These are phyloP conservation scores for Anastrepha ludens DNA, from an alignment of 1,140 invertebrate genomes.

Conservation along the genomic window DNA sequence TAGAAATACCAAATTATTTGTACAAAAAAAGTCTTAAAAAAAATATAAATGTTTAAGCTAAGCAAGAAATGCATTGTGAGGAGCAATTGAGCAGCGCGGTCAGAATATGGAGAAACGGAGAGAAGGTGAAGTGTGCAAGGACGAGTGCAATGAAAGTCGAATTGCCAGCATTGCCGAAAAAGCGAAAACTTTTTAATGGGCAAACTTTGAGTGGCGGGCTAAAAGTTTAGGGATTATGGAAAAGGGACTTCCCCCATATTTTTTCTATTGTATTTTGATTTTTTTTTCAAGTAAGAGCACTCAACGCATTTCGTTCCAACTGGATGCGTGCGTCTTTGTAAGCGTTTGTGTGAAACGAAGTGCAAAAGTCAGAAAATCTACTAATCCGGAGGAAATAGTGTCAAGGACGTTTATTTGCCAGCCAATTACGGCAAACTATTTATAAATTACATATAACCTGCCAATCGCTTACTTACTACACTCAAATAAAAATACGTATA, in stretches of 20 bases:
- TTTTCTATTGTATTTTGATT: constrained; percentile 1
- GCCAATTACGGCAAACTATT: constrained; percentile 8
- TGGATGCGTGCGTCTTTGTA: constrained; percentile 27
- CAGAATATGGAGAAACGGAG: neutral
- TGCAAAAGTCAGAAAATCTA: constrained; percentile 17
- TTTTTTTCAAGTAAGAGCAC: constrained; percentile 7
- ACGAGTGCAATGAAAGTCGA: constrained; percentile 30
- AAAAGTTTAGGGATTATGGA: constrained; percentile 50
- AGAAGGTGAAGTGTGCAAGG: neutral
- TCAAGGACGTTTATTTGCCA: constrained; percentile 47
- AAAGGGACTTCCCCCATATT: constrained; percentile 28
- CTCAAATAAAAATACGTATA: too few species aligned
- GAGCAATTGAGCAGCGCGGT: neutral
- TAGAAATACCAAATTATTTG: constrained; percentile 41
- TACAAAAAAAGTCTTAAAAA: neutral
- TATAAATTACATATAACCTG: too few species aligned
- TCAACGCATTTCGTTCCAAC: constrained; percentile 34
- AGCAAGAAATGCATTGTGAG: constrained; percentile 13
- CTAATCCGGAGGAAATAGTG: constrained; percentile 1
- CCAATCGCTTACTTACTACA: too few species aligned
- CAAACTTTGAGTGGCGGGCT: constrained; percentile 49
- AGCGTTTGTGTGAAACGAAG: neutral
- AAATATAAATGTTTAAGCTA: neutral
- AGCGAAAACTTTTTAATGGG: constrained; percentile 52
- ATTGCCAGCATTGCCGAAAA: constrained; percentile 37